These are phyloP conservation scores for Hucho hucho DNA, from an alignment of 2,113 vertebrate genomes.

Conservation along the genomic window DNA sequence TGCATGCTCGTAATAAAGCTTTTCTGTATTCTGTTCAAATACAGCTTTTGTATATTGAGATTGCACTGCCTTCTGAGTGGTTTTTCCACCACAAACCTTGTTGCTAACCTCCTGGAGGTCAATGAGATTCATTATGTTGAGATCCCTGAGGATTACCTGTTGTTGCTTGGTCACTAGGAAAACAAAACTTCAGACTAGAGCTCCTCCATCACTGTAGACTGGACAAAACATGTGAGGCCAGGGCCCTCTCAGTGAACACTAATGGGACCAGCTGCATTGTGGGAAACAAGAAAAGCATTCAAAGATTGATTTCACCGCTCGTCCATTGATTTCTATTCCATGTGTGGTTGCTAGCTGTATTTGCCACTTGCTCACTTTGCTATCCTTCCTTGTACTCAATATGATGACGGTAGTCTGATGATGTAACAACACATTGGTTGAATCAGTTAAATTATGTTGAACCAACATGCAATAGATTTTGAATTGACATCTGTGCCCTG, in stretches of 20 bases:
- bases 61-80: too few relatives aligned
- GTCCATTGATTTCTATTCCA: constrained; percentile 16
- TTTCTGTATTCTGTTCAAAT: too few relatives aligned
- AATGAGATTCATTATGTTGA: constrained; percentile 66
- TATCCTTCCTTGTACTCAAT: not conserved
- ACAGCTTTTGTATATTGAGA: too few relatives aligned
- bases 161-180: constrained; percentile 57
- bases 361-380: not conserved
- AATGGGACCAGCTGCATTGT: constrained; percentile 18
- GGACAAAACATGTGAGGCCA: constrained; percentile 29
- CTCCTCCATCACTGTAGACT: constrained; percentile 49
- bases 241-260: constrained; percentile 24
- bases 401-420: not conserved
- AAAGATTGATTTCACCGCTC: constrained; percentile 27
- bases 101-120: constrained; percentile 61
- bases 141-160: constrained; percentile 59
- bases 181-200: constrained; percentile 53
- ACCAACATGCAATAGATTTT: too few relatives aligned
- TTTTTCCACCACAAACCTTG: constrained; percentile 31
- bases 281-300: constrained; percentile 20
- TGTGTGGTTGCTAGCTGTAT: constrained; percentile 1
- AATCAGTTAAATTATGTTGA: too few relatives aligned
- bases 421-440: not conserved
- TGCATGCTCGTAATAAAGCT: too few relatives aligned
- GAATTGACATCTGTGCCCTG: too few relatives aligned